Evolutionary conservation across 2,888 invertebrate genomes (phyloP), one percentile per base, ranked within the genome.

Genomic region (Meteorus cinctellus): DNA sequence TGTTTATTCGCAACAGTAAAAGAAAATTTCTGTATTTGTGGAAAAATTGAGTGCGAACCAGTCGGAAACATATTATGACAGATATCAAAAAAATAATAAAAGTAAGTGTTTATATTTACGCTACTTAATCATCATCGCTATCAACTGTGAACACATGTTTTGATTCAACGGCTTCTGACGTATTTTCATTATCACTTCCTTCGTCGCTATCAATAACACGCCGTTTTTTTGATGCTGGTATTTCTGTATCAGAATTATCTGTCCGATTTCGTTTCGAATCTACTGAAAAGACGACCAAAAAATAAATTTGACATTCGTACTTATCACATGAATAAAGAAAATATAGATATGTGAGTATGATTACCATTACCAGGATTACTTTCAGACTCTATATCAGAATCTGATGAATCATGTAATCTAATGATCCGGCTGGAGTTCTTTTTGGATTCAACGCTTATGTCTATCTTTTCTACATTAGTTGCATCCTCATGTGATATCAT

Each of bases 161-260:
- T 14, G 72, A 36, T 60, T 68, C 67, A 36, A 36, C 12, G n/a
- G 24, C 36, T 36, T 27, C 27, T 55, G 34, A 19, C n/a, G n/a
- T n/a, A 31, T 55, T 16, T 36, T 65, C 36, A 36, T 65, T 66
- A 51, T 73, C 59, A 55, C 81, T 81, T 70, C 88, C 89, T 24
- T 89, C 88, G 65, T 89, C 89, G 79, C 87, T 87, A 67, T 86
- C 83, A 36, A 89, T 74, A 27, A 89, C 70, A 31, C 89, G 87
- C 65, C 88, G 88, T 81, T 86, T 88, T 74, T 89, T 89, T 34
- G 77, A 72, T 29, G 72, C 74, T 4, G 84, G 84, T 34, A 79
- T 76, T 72, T 73, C 76, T 19, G 77, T 77, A 34, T 86, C 87
- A 4, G 87, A 86, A 74, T 81, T 81, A 14, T 84, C 84, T 4